Evolutionary conservation across 2,113 vertebrate genomes (phyloP), one percentile per base, ranked within the genome.

Genomic region (Corythornis madagascariensis): DNA sequence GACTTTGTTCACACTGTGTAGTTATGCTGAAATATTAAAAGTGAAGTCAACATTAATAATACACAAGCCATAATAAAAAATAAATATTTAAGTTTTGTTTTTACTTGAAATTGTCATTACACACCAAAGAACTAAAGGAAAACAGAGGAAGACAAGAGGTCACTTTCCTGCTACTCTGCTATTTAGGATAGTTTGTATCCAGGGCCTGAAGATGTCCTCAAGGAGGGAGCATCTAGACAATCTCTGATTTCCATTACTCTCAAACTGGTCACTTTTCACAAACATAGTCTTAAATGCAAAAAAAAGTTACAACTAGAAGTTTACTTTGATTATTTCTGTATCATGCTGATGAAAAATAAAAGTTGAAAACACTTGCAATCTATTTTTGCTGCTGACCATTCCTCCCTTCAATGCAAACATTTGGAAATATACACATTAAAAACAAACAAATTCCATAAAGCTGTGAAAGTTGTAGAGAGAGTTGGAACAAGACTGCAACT

Each of bases 221-320:
- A 66, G 9, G 7, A 92, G 4, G 14, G 4, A 53, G 0, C 13
- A 59, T 12, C 31, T 33, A 42, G 8, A 16, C 2, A 69, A 83
- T 4, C 20, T 61, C 10, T 2, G 0, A 45, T 25, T 55, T 78
- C 38, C 7, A 18, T 53, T 52, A 24, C 24, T 77, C 65, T 48
- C 50, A 87, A 74, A 63, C 8, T 18, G 53, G 9, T 42, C n/a
- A 79, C 7, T 63, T 42, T 7, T 57, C 35, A 83, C 24, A 40
- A 40, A 55, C 16, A 5, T 13, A 52, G 25, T 11, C 35, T 76
- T 47, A 73, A 76, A 26, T 0, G 0, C 20, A 16, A 69, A 70
- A 83, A 45, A 48, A 0, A n/a, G 1, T 42, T 76, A 48, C 55
- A 33, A 73, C 7, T 10, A 59, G 20, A 70, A 84, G 17, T 42